phyloP scores from a whole-genome alignment of 2,888 invertebrate genomes.

The Phyllotreta striolata region DNA sequence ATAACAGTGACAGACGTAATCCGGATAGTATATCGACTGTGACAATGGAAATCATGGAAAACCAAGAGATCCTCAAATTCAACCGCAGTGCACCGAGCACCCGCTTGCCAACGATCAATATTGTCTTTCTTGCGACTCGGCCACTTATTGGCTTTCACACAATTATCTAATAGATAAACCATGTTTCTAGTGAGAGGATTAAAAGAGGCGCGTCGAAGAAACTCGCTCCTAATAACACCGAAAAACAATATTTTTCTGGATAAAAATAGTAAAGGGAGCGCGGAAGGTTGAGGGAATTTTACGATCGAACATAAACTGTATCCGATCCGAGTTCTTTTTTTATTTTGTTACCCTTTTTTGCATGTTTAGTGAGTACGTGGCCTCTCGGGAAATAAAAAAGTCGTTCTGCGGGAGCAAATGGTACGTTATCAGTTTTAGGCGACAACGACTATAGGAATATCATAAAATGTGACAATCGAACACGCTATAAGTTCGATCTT shows the following conservation, averaged over 20 bases:
- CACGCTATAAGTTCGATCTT: too few relatives aligned
- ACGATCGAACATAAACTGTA: conserved; percentile 6
- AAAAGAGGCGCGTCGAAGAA: too few relatives aligned
- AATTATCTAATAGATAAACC: too few relatives aligned
- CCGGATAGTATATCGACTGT: conserved; percentile 34
- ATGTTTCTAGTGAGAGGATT: too few relatives aligned
- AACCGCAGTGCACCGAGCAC: conserved; percentile 40
- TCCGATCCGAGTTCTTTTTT: conserved; percentile 10
- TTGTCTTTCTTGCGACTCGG: not conserved
- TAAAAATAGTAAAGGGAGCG: not conserved
- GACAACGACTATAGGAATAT: not conserved
- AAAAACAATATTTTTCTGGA: conserved; percentile 10
- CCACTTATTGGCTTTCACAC: conserved; percentile 1
- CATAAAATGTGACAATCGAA: too few relatives aligned
- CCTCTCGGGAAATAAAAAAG: conserved; percentile 13
- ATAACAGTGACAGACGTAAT: conserved; percentile 32
- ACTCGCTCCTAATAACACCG: not conserved
- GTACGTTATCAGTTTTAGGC: not conserved
- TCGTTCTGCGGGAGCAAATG: conserved; percentile 1
- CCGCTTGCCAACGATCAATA: conserved; percentile 34
- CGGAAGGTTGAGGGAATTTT: conserved; percentile 3
- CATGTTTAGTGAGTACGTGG: conserved; percentile 11
- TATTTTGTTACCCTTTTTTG: conserved; percentile 13
- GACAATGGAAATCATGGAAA: conserved; percentile 30
- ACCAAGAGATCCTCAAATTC: conserved; percentile 35